These are phyloP conservation scores for Pyralis farinalis DNA, from an alignment of 2,888 invertebrate species.

Conservation along the genomic window DNA sequence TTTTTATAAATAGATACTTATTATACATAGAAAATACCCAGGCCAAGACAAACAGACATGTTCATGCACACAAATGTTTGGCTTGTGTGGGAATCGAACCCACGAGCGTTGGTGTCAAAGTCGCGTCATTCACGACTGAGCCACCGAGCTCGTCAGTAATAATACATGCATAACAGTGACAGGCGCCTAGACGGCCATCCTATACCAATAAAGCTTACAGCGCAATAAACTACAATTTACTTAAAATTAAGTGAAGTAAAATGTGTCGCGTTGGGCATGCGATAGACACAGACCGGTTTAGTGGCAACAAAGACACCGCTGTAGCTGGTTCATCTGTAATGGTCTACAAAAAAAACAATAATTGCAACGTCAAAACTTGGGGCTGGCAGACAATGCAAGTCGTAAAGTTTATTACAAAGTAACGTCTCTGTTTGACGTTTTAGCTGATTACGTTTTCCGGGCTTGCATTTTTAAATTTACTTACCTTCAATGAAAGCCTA, in stretches of 20 bases:
- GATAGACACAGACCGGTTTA: slow-evolving; percentile 15
- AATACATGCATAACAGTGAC: no score
- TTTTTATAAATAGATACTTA: no score
- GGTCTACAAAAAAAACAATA: slow-evolving; percentile 41
- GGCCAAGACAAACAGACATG: no score
- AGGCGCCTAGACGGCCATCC: no score
- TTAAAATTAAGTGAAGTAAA: slow-evolving; percentile 16
- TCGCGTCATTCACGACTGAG: no score
- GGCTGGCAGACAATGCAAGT: slow-evolving; percentile 37
- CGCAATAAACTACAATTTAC: slow-evolving; percentile 13
- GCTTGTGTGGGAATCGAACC: no score
- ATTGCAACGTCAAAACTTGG: slow-evolving; percentile 36
- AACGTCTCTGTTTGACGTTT: slow-evolving; percentile 27
- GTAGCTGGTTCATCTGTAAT: slow-evolving; percentile 29
- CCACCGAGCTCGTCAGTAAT: no score
- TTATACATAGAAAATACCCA: no score
- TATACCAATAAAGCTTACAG: no score
- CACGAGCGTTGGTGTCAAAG: no score
- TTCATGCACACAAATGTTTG: no score
- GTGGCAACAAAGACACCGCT: slow-evolving; percentile 39
- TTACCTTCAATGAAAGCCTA: slow-evolving; percentile 36
- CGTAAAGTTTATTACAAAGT: slow-evolving; percentile 60
- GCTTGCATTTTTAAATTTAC: slow-evolving; percentile 44
- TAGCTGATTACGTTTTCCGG: slow-evolving; percentile 39
- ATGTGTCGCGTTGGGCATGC: slow-evolving; percentile 31